A percentile compares a stretch with the other conserved stretches of the same genome.
These are phyloP conservation scores for Polyploca ridens DNA, from an alignment of 2,888 invertebrate species.

Conservation along the genomic window DNA sequence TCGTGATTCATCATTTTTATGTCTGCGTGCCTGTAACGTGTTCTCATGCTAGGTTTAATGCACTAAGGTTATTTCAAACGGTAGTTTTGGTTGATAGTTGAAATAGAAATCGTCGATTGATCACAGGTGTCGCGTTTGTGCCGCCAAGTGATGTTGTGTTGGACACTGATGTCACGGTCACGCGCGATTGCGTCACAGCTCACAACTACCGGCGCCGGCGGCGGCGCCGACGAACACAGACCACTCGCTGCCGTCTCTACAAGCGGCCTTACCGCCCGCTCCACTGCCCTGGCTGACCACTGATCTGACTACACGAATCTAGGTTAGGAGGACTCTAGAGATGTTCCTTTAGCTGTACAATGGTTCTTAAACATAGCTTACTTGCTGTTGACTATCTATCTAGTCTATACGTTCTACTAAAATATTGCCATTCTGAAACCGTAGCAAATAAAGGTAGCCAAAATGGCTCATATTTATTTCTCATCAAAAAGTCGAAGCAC, in stretches of 20 bases:
- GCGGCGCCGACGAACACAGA: constrained; percentile 20
- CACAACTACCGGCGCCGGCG: constrained; percentile 12
- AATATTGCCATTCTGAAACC: not conserved
- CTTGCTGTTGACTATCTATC: not conserved
- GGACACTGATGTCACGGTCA: constrained; percentile 72
- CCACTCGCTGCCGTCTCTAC: constrained; percentile 36
- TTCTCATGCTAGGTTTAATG: constrained; percentile 16
- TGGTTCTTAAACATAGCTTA: constrained; percentile 22
- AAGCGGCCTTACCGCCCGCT: constrained; percentile 43
- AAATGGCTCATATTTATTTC: constrained; percentile 3
- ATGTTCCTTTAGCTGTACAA: constrained; percentile 34
- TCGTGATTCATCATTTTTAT: constrained; percentile 30
- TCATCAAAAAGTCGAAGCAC: constrained; percentile 35
- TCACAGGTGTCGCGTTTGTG: constrained; percentile 57
- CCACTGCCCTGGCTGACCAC: constrained; percentile 58
- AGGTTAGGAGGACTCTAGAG: constrained; percentile 44
- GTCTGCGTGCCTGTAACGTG: constrained; percentile 19
- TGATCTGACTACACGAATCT: constrained; percentile 51
- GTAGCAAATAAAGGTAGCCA: not conserved
- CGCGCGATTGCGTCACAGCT: constrained; percentile 68
- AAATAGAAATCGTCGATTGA: constrained; percentile 38
- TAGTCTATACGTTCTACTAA: no score
- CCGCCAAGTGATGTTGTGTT: constrained; percentile 45
- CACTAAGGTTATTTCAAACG: constrained; percentile 26
- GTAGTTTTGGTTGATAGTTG: constrained; percentile 20